A percentile compares a stretch with the other conserved stretches of the same genome.
These are phyloP conservation scores for Amblyraja radiata DNA, from an alignment of 2,797 vertebrate species.

Conservation along the genomic window DNA sequence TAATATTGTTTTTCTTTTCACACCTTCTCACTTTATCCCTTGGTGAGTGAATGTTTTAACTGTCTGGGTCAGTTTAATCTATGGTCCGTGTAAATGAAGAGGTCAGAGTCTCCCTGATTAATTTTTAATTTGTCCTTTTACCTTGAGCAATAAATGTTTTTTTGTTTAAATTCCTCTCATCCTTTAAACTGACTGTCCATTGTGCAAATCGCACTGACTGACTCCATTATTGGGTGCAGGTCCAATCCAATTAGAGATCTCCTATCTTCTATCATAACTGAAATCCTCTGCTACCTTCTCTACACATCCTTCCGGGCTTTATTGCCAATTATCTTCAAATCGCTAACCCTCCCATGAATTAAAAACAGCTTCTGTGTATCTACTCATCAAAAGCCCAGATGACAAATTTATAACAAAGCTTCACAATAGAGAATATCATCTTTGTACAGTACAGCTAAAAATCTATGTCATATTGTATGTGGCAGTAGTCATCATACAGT, in stretches of 20 bases:
- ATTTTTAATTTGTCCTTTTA: not conserved
- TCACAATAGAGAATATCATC: not conserved
- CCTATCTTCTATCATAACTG: not conserved
- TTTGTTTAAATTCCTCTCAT: not conserved
- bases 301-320: not conserved
- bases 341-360: not conserved
- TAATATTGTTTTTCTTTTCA: not conserved
- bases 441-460: not conserved
- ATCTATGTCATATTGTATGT: not conserved
- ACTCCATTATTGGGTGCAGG: not conserved
- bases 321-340: not conserved
- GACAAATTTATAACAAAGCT: not conserved
- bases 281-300: too few species aligned
- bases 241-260: not conserved
- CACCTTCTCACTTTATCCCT: not conserved
- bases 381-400: not conserved
- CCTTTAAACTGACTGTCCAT: not conserved
- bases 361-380: not conserved
- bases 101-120: not conserved
- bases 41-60: not conserved
- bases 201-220: not conserved
- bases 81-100: not conserved
- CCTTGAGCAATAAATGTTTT: not conserved
- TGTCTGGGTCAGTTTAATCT: not conserved
- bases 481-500: not conserved